Conservation (phyloP, 2,797 vertebrate species). For the Hippoglossus hippoglossus region DNA sequence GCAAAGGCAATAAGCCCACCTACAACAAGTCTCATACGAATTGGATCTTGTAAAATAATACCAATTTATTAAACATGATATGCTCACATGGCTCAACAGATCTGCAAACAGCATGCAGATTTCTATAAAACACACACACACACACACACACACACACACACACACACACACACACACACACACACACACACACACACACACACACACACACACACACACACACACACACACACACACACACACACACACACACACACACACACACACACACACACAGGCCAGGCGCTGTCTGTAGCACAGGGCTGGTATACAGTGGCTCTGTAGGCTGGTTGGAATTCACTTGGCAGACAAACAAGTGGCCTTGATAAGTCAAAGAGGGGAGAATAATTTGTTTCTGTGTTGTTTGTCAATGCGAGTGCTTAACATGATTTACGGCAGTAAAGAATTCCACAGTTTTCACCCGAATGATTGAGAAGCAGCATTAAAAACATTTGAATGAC, state of each 20-base stretch:
- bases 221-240: slow-evolving; percentile 13
- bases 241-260: neutral
- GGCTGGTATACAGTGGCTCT: slow-evolving; percentile 36
- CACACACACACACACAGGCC: slow-evolving; percentile 21
- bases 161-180: slow-evolving; percentile 14
- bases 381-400: slow-evolving; percentile 38
- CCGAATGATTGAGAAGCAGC: neutral
- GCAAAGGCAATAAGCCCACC: slow-evolving; percentile 73
- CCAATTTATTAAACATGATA: slow-evolving; percentile 76
- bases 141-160: slow-evolving; percentile 22
- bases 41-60: slow-evolving; percentile 64
- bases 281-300: slow-evolving; percentile 37
- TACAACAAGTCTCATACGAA: slow-evolving; percentile 51
- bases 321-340: slow-evolving; percentile 59
- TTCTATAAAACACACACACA: slow-evolving; percentile 27
- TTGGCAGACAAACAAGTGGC: slow-evolving; percentile 60
- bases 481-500: slow-evolving; percentile 25
- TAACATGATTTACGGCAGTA: slow-evolving; percentile 9
- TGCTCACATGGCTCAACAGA: slow-evolving; percentile 43
- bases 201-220: slow-evolving; percentile 20
- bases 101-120: slow-evolving; percentile 48
- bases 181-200: slow-evolving; percentile 9
- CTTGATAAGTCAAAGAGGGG: slow-evolving; percentile 57
- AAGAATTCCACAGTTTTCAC: slow-evolving; percentile 16
- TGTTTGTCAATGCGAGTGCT: slow-evolving; percentile 19